These are phyloP conservation scores for Platycheirus albimanus DNA, from an alignment of 2,888 invertebrate genomes.

Conservation along the genomic window DNA sequence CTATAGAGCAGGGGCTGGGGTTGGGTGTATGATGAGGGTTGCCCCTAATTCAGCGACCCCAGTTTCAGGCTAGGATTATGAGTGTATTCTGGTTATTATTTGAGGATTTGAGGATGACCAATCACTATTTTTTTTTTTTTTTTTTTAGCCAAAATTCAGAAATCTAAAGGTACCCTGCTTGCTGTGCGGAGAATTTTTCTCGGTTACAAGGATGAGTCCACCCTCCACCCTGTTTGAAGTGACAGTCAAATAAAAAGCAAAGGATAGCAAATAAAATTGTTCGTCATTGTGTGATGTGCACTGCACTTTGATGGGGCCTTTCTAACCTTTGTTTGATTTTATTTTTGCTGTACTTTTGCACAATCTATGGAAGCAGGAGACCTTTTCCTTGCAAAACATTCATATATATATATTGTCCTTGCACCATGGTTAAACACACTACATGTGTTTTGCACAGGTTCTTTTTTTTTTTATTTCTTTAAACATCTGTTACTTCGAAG, in stretches of 20 bases:
- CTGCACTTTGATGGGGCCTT: constrained; percentile 50
- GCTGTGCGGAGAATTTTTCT: constrained; percentile 43
- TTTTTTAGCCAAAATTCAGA: constrained; percentile 14
- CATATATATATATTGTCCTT: constrained; percentile 36
- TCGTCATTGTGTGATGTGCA: constrained; percentile 36
- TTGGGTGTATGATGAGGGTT: constrained; percentile 17
- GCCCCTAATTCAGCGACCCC: constrained; percentile 54
- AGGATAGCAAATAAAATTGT: constrained; percentile 50
- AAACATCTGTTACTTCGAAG: constrained; percentile 55
- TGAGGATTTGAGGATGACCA: constrained; percentile 69
- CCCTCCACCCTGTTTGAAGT: constrained; percentile 38
- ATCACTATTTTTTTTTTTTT: constrained; percentile 37
- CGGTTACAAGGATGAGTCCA: constrained; percentile 1
- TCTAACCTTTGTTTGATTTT: constrained; percentile 42
- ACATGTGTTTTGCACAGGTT: constrained; percentile 47
- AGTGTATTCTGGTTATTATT: constrained; percentile 71
- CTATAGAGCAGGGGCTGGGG: constrained; percentile 7
- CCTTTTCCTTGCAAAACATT: constrained; percentile 27
- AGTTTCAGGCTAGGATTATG: constrained; percentile 50
- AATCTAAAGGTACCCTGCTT: constrained; percentile 49
- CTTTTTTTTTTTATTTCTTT: too few species aligned
- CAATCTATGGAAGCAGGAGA: constrained; percentile 37
- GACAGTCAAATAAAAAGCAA: constrained; percentile 51
- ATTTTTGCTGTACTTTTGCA: constrained; percentile 27
- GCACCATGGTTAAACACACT: constrained; percentile 34